Conservation (phyloP, 1,140 invertebrate genomes). For the Drosophila pandora region DNA sequence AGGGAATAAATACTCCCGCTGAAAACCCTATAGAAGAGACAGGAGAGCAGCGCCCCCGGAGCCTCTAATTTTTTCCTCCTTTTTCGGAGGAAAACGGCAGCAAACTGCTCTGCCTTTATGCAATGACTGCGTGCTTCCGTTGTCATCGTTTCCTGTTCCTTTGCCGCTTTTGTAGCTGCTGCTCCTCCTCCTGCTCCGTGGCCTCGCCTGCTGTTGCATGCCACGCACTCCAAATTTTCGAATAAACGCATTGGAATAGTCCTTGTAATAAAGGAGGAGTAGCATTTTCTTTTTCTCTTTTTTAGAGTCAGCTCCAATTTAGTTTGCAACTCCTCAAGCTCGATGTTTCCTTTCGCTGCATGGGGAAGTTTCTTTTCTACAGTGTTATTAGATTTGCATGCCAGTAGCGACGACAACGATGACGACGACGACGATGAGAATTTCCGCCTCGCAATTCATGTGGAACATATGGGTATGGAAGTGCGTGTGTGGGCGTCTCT, state of each 20-base stretch:
- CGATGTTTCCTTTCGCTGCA: conserved; percentile 46
- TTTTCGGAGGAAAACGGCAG: conserved; percentile 6
- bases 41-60: conserved; percentile 4
- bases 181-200: neutral
- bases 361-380: conserved; percentile 54
- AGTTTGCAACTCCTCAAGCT: conserved; percentile 47
- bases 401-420: conserved; percentile 37
- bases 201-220: conserved; percentile 11
- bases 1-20: conserved; percentile 8
- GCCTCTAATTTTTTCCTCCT: conserved; percentile 1
- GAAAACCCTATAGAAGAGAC: conserved; percentile 29
- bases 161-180: conserved; percentile 17
- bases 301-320: conserved; percentile 29
- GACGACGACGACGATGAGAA: conserved; percentile 37
- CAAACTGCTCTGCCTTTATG: conserved; percentile 52
- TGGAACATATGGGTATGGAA: conserved; percentile 35
- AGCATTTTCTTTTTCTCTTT: conserved; percentile 2
- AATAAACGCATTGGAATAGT: conserved; percentile 51
- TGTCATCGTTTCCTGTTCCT: conserved; percentile 39
- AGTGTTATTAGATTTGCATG: conserved; percentile 74
- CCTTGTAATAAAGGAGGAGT: conserved; percentile 13
- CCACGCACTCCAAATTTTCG: conserved; percentile 48
- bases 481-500: conserved; percentile 20
- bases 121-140: conserved; percentile 60
- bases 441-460: conserved; percentile 47